Evolutionary conservation across 1,140 invertebrate species (phyloP), one percentile per base, ranked within the genome.

Genomic region (Papilio xuthus): DNA sequence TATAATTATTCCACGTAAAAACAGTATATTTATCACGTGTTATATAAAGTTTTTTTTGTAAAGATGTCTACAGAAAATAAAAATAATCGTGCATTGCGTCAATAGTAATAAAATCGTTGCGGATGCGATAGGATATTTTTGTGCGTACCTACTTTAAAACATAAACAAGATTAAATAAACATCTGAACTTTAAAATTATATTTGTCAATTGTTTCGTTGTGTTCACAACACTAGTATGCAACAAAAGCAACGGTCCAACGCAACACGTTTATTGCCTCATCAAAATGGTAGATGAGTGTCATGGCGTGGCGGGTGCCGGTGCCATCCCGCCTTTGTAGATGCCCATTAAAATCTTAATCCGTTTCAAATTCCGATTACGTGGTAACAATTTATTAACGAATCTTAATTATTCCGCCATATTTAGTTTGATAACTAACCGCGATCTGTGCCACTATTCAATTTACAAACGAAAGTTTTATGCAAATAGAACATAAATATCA

Each of bases 261-360:
- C 85, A 74, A 83, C 83, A 83, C 84, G 80, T 88, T 88, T 84
- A 87, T 86, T 84, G 82, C 87, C 82, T 84, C 85, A 86, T 88
- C 82, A 84, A 80, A 83, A 84, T 85, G 79, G 83, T 86, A 82
- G 80, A 83, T 78, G 82, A 82, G 26, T 69, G 63, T 77, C 78
- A 23, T 67, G 15, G 71, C 79, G 60, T 18, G 60, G 71, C 79
- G 78, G 20, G 72, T 53, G 50, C 23, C 23, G 41, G 18, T 15
- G 44, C 20, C 37, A 28, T 78, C 67, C 44, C 78, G 69, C 70
- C 67, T 82, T 83, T 85, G 79, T 85, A 80, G 81, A 78, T 80
- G 79, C 44, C 81, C 82, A 85, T 86, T 86, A 86, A 88, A 79
- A 78, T 81, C 83, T 86, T 86, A 83, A 84, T 81, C 81, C 78